Base-by-base conservation (phyloP, 37 sponge, comb jelly and placozoan species). In the Cliona cf. orientalis region DNA sequence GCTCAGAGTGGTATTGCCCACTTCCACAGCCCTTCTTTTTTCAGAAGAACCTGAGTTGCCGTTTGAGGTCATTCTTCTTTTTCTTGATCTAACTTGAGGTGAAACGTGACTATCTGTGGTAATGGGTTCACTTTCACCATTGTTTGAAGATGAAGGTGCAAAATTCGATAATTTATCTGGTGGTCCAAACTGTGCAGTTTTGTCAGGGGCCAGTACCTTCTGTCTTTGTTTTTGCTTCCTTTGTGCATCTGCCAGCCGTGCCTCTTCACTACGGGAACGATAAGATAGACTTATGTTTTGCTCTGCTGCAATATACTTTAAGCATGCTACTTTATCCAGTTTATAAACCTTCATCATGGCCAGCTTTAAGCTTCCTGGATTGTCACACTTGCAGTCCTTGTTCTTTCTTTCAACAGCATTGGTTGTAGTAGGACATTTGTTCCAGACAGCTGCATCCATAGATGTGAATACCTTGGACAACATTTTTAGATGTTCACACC, bases 401-500 rank as follows among this genome's bases (percentile, higher is more conserved):
- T 77, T 77, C 29, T 33, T 62, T 26, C 78, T 42, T 33, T 77
- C 78, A 4, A 77, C 78, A 28, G 78, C 78, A 77, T 77, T 77
- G 36, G 78, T 77, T 6, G 64, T 63, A n/a, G 66, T 31, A 5
- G 66, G 78, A 64, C 78, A 77, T 2, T 38, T 1, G 14, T 23
- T 28, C 74, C 74, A 72, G 2, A 77, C 26, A n/a, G 33, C 46
- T 11, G 61, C 46, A 11, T 60, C 65, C 64, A 77, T 62, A 2
- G 14, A 31, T 12, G 65, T n/a, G 37, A 75, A 75, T 17, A 11
- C 2, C 21, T 53, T 53, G 9, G 66, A 77, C 4, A 63, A 49
- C 45, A 35, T 58, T 34, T 32, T 56, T 5, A 75, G 76, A n/a
- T 75, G 76, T 2, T 57, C 32, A 53, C 37, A n/a, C 31, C 57